Percentiles rank a stretch among this genome's conserved stretches.
These are phyloP conservation scores for Euproctis similis DNA, from an alignment of 2,888 invertebrate species.

Conservation along the genomic window DNA sequence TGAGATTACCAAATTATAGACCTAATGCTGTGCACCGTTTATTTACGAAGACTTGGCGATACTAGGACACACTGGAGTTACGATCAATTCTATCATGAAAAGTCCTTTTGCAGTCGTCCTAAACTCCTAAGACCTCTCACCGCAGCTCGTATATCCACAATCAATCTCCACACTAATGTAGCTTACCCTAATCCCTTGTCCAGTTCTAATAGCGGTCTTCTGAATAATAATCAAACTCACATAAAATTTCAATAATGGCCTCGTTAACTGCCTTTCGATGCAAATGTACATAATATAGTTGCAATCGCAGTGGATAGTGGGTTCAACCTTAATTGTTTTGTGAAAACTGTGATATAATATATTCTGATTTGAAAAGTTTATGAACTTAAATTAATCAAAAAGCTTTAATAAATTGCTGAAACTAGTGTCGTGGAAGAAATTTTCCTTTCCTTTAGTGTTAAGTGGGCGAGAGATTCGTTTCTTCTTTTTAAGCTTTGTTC, in stretches of 20 bases:
- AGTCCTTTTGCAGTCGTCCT: too few relatives aligned
- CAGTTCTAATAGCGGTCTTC: constrained; percentile 72
- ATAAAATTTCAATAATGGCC: constrained; percentile 74
- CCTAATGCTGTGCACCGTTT: too few relatives aligned
- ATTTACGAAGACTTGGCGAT: too few relatives aligned
- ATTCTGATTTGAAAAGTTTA: constrained; percentile 20
- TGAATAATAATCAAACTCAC: constrained; percentile 74
- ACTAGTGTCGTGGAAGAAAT: neutral
- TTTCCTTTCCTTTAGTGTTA: too few relatives aligned
- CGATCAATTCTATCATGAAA: too few relatives aligned
- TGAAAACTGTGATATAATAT: constrained; percentile 8
- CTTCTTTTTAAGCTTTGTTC: too few relatives aligned
- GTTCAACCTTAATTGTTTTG: constrained; percentile 42
- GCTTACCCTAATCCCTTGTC: constrained; percentile 51
- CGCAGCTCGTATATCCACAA: neutral
- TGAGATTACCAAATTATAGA: too few relatives aligned
- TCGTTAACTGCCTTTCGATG: constrained; percentile 58
- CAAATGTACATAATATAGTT: constrained; percentile 50
- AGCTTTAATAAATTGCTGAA: constrained; percentile 1
- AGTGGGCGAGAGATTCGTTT: too few relatives aligned
- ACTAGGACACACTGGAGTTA: too few relatives aligned
- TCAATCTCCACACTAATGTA: constrained; percentile 31
- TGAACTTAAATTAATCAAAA: constrained; percentile 1
- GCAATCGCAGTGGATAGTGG: constrained; percentile 8
- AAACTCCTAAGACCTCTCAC: neutral